phyloP scores from a whole-genome alignment of 2,888 invertebrate genomes.

The Ecliptopera silaceata region DNA sequence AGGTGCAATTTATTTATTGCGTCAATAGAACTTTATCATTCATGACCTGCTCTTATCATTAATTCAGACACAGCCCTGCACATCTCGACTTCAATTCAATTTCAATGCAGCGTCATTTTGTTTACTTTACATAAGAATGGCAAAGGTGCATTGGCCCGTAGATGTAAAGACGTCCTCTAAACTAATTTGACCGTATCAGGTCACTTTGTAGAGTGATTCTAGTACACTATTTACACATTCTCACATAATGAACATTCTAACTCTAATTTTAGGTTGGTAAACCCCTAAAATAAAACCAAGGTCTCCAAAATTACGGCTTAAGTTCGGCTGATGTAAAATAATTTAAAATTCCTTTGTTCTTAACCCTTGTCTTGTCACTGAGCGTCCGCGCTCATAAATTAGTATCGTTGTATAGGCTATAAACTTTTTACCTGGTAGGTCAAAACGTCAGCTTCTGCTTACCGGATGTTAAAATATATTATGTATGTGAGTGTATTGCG shows the following conservation, averaged over 20 bases:
- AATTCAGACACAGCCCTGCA: constrained; percentile 31
- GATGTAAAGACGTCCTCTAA: constrained; percentile 26
- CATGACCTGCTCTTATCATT: constrained; percentile 38
- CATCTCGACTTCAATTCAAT: constrained; percentile 24
- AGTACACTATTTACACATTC: background rate
- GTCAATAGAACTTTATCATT: constrained; percentile 57
- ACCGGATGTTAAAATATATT: too few relatives aligned
- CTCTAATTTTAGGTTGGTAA: background rate
- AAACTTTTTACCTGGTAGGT: too few relatives aligned
- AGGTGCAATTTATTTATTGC: constrained; percentile 50
- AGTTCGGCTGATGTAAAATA: constrained; percentile 26
- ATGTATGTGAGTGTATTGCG: too few relatives aligned
- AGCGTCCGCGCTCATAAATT: constrained; percentile 16
- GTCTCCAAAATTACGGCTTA: constrained; percentile 27
- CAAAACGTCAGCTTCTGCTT: too few relatives aligned
- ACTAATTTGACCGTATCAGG: constrained; percentile 26
- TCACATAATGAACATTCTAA: background rate
- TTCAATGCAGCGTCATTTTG: constrained; percentile 21
- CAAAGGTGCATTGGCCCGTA: constrained; percentile 25
- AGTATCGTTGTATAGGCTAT: background rate
- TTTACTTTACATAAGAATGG: constrained; percentile 23
- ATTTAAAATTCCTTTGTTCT: constrained; percentile 35
- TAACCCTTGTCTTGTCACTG: constrained; percentile 29
- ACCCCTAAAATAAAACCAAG: constrained; percentile 24
- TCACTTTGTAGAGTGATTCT: constrained; percentile 23